Evolutionary conservation across 1,140 invertebrate species (phyloP), one percentile per base, ranked within the genome.

Genomic region (Oncopodura yosiiana): DNA sequence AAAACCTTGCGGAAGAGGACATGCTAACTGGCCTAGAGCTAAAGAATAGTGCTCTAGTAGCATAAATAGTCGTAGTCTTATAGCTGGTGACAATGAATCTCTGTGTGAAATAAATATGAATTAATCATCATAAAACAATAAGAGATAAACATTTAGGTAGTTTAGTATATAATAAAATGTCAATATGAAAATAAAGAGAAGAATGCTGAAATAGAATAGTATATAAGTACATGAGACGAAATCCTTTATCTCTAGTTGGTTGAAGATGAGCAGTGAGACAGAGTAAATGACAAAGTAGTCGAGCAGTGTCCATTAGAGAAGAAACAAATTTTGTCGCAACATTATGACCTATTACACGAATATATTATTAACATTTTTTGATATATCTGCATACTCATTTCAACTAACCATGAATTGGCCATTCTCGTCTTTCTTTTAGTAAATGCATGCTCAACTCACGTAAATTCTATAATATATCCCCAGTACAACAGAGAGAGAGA

Each of bases 1-100:
- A 65, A 88, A 89, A 19, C 87, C 87, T 66, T 86, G 81, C 24
- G 86, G 86, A 53, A 87, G 70, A 1, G 87, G 86, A 70, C 83
- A 89, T 9, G 85, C 85, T 44, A 86, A 75, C n/a, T 75, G 78
- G 67, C 87, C 84, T 21, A 82, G 77, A 1, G 85, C 81, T 55
- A 84, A 74, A 60, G 80, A 80, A 71, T 86, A 88, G 53, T 84
- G 77, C 66, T 87, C 84, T 32, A 88, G 65, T 14, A 83, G 74
- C 45, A 79, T 77, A 63, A 87, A 86, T 16, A 87, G 68, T 18
- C 83, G 71, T 67, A 77, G 77, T 55, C 80, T 77, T 65, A 81
- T 77, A 6, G 74, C 75, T 53, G 78, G 76, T 6, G 78, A 73
- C 68, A 87, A 73, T 67, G 84, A 79, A 68, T 87, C 83, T 12